Evolutionary conservation across 2,797 vertebrate genomes (phyloP).

Genomic region (Pseudochirops cupreus): DNA sequence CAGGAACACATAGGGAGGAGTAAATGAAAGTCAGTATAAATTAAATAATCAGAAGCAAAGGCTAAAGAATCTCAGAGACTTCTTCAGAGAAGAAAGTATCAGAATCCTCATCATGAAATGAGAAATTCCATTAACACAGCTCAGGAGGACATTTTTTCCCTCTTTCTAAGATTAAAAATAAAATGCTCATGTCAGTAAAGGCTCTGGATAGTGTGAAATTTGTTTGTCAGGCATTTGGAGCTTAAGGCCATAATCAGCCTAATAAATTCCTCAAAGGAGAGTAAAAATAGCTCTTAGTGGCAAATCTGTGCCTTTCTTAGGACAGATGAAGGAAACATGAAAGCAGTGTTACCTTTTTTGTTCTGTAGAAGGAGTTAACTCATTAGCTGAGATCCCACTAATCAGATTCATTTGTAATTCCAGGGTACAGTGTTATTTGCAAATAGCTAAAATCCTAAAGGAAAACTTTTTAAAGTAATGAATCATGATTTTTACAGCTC

Average conservation of each 20-base stretch:
- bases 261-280: slow-evolving; percentile 57
- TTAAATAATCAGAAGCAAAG: neutral
- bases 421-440: slow-evolving; percentile 57
- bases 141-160: neutral
- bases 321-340: slow-evolving; percentile 59
- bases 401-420: slow-evolving; percentile 43
- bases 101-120: slow-evolving; percentile 25
- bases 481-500: slow-evolving; percentile 62
- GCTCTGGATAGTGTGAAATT: slow-evolving; percentile 1
- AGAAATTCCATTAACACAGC: slow-evolving; percentile 35
- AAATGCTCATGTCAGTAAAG: slow-evolving; percentile 21
- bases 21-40: neutral
- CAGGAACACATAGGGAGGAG: neutral
- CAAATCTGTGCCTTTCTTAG: slow-evolving; percentile 67
- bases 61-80: slow-evolving; percentile 3
- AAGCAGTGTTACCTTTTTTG: slow-evolving; percentile 61
- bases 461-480: slow-evolving; percentile 53
- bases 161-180: slow-evolving; percentile 45
- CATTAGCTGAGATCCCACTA: slow-evolving; percentile 66
- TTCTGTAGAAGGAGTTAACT: slow-evolving; percentile 68
- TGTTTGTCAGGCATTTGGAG: neutral
- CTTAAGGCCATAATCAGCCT: slow-evolving; percentile 28
- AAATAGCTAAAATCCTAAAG: slow-evolving; percentile 53
- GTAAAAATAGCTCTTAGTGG: slow-evolving; percentile 42
- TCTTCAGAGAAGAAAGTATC: neutral